Evolutionary conservation across 2,797 vertebrate genomes (phyloP).

Genomic region (Orientallactaga sibirica): DNA sequence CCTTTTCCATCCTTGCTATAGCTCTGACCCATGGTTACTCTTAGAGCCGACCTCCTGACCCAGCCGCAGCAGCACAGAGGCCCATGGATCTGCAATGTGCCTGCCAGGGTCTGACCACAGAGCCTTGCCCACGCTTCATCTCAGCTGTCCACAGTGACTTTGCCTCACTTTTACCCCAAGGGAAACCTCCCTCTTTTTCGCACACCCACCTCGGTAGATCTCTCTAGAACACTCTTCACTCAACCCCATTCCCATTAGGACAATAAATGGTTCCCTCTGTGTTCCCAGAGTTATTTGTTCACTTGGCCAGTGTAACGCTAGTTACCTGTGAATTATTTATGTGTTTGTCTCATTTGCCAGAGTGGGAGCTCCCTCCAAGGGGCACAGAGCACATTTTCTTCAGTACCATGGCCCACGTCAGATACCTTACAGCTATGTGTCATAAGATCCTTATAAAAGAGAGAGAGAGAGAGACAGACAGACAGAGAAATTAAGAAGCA

Average conservation of each 20-base stretch:
- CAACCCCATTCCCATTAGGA: not conserved
- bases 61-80: not conserved
- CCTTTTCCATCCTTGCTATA: not conserved
- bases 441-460: not conserved
- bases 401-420: not conserved
- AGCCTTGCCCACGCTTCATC: not conserved
- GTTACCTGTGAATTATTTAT: conserved; percentile 36
- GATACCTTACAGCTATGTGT: not conserved
- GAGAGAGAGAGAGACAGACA: not conserved
- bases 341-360: not conserved
- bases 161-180: not conserved
- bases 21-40: too few species aligned
- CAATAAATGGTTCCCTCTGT: not conserved
- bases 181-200: conserved; percentile 4
- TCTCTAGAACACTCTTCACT: not conserved
- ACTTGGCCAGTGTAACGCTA: not conserved
- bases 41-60: conserved; percentile 6
- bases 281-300: not conserved
- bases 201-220: not conserved
- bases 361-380: not conserved
- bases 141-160: not conserved
- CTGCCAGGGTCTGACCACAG: fast-evolving
- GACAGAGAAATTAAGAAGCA: not conserved
- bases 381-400: not conserved
- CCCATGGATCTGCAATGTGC: fast-evolving